Conservation (phyloP, 2,888 invertebrate genomes). For the Heliconius cydno region DNA sequence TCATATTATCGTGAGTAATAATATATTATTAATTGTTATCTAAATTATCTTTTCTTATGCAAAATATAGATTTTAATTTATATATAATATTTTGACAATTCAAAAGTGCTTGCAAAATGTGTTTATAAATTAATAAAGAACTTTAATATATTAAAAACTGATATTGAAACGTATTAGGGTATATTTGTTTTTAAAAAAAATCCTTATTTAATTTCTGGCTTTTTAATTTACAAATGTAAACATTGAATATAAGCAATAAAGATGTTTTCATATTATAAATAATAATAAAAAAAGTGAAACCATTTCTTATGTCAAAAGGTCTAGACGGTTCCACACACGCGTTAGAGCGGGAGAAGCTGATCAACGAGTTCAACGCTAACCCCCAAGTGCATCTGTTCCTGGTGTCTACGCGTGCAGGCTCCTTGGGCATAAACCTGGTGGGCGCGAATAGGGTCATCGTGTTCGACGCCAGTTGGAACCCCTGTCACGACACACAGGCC, state of each 20-base stretch:
- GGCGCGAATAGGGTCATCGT: slow-evolving; percentile 99
- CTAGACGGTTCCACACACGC: slow-evolving; percentile 98
- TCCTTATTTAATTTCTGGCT: too few species aligned
- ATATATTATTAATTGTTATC: not conserved
- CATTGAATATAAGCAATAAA: too few species aligned
- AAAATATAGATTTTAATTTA: not conserved
- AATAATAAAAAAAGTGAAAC: not conserved
- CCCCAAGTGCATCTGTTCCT: slow-evolving; percentile 94
- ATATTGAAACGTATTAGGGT: too few species aligned
- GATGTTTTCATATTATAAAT: not conserved
- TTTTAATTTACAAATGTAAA: too few species aligned
- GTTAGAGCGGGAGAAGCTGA: slow-evolving; percentile 96
- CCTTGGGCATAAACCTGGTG: slow-evolving; percentile 97
- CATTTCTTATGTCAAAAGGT: slow-evolving; percentile 74
- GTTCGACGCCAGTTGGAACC: slow-evolving; percentile 99
- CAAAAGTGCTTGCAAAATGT: not conserved
- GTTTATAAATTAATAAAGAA: not conserved
- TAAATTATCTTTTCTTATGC: not conserved
- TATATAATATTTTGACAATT: not conserved
- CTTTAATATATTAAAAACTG: too few species aligned
- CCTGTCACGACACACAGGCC: slow-evolving; percentile 98
- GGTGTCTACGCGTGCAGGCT: slow-evolving; percentile 98
- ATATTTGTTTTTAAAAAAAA: not conserved
- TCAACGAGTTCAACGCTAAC: slow-evolving; percentile 97
- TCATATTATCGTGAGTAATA: slow-evolving; percentile 94